phyloP scores from a whole-genome alignment of 2,113 vertebrate genomes.

The Amblyopsis rosae region DNA sequence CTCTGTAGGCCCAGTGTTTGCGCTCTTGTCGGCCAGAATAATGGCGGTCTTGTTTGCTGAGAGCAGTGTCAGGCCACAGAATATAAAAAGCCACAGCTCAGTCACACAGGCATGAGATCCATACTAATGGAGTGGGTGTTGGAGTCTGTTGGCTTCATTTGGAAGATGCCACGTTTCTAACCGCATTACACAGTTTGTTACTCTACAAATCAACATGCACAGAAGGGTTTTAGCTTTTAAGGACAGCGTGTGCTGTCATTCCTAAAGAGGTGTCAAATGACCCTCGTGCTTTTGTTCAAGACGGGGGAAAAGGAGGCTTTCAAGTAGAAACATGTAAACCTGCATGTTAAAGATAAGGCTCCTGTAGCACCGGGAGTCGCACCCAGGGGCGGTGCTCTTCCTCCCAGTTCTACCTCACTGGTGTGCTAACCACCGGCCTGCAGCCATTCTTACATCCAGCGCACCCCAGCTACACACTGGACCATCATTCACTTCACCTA shows the following conservation, averaged over 20 bases:
- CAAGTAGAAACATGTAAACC: constrained; percentile 48
- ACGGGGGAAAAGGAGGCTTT: constrained; percentile 42
- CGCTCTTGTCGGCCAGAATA: constrained; percentile 75
- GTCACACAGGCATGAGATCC: constrained; percentile 53
- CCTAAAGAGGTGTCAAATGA: constrained; percentile 52
- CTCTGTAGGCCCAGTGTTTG: constrained; percentile 72
- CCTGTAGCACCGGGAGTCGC: too few relatives aligned
- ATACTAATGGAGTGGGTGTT: constrained; percentile 66
- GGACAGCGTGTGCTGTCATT: constrained; percentile 40
- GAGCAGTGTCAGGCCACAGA: constrained; percentile 67
- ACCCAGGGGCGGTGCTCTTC: too few relatives aligned
- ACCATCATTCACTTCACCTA: too few relatives aligned
- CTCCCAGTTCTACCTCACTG: too few relatives aligned
- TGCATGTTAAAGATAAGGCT: constrained; percentile 60
- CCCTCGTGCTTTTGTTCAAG: constrained; percentile 54
- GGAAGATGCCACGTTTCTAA: constrained; percentile 35
- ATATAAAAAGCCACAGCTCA: constrained; percentile 62
- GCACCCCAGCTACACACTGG: too few relatives aligned
- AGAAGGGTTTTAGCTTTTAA: constrained; percentile 32
- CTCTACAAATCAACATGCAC: constrained; percentile 50
- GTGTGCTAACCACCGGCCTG: too few relatives aligned
- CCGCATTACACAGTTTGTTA: constrained; percentile 61
- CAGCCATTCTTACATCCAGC: too few relatives aligned
- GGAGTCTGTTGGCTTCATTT: constrained; percentile 43
- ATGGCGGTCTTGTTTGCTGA: constrained; percentile 76